Evolutionary conservation across 1,140 invertebrate genomes (phyloP).

Genomic region (Papilio glaucus): DNA sequence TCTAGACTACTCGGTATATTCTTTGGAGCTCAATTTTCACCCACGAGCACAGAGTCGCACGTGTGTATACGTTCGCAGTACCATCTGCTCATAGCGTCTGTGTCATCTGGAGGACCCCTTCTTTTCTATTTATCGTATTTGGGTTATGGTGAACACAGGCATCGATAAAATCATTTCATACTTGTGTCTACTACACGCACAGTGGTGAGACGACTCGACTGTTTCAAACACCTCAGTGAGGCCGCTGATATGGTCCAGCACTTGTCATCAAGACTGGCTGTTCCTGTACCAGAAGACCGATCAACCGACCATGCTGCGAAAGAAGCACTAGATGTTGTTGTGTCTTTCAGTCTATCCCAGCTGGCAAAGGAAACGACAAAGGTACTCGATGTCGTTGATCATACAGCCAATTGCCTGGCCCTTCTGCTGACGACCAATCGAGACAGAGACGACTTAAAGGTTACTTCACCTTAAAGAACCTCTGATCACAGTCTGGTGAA

Average conservation of each 20-base stretch:
- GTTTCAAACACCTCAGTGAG: conserved; percentile 42
- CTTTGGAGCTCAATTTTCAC: conserved; percentile 41
- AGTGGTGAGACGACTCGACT: conserved; percentile 42
- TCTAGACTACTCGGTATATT: conserved; percentile 43
- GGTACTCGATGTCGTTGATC: too few species aligned
- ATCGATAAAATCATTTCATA: conserved; percentile 40
- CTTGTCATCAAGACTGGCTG: conserved; percentile 39
- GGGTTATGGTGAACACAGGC: conserved; percentile 39
- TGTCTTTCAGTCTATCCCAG: conserved; percentile 3
- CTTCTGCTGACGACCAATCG: too few species aligned
- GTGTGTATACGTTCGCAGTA: conserved; percentile 40
- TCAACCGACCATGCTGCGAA: conserved; percentile 42
- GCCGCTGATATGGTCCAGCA: conserved; percentile 32
- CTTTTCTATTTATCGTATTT: conserved; percentile 39
- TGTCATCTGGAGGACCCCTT: conserved; percentile 37
- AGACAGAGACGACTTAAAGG: too few species aligned
- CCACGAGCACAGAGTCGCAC: conserved; percentile 40
- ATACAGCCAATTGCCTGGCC: too few species aligned
- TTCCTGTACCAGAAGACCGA: conserved; percentile 40
- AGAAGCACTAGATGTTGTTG: conserved; percentile 30
- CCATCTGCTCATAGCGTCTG: conserved; percentile 43
- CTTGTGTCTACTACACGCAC: conserved; percentile 42
- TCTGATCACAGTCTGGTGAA: too few species aligned
- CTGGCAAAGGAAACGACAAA: background rate
- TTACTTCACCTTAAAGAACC: too few species aligned